Base-by-base conservation (phyloP, 2,113 vertebrate species). In the Calypte anna region DNA sequence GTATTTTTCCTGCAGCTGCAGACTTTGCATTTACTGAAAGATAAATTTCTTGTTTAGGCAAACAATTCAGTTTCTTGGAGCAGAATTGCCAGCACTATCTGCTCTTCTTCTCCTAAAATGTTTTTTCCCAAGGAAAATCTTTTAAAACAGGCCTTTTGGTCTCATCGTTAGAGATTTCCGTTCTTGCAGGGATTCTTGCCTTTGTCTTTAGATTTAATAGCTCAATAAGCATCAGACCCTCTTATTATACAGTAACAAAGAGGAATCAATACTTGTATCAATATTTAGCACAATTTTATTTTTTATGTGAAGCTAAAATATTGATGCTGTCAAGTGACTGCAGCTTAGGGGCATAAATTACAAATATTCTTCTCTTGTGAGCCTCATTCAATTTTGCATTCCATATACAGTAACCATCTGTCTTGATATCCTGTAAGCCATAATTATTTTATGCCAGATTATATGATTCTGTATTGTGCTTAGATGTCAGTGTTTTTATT, bases 351-450 rank as follows among this genome's bases (percentile, higher is more conserved):
- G 70, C 86, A 95, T 96, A 96, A 97, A 96, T 97, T 86, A 94
- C 92, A 93, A 74, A 67, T 81, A 58, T 33, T 91, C 58, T 92
- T 64, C 82, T 88, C 72, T 63, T 80, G 57, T 76, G 66, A 93
- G 86, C 54, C 46, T 57, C 0, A 1, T 57, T 91, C 75, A 82
- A 91, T 96, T 82, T 93, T 96, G 80, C 88, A 91, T 97, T 97
- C 94, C 94, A 94, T 72, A 94, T 96, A 94, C 85, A 80, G 59
- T 94, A 96, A 88, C 91, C 46, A 69, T 63, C 93, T 95, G 96
- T 81, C 87, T 95, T 93, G 90, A 25, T 76, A 27, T 98, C 97
- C 97, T 92, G 96, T 97, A 97, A 98, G 63, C 80, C 91, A 46
- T 68, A 72, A 72, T 68, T 78, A 82, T 90, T 93, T 95, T 55